Percentiles rank a stretch among this genome's conserved stretches.
Evolutionary conservation across 2,797 vertebrate genomes (phyloP).

Genomic region (Pipistrellus pygmaeus): DNA sequence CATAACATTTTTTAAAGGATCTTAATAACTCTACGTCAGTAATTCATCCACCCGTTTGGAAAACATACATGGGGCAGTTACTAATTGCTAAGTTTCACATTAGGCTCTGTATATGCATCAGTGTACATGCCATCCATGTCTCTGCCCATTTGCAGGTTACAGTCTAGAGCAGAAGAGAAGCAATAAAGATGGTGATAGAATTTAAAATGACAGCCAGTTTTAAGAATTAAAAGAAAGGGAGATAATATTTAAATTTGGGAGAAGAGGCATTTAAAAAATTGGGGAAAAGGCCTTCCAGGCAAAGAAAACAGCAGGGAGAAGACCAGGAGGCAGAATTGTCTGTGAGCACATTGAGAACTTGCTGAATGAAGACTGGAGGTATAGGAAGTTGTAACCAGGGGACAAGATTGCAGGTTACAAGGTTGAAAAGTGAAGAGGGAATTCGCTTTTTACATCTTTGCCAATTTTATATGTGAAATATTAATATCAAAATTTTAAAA

Average conservation of each 20-base stretch:
- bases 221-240: neutral
- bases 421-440: neutral
- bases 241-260: neutral
- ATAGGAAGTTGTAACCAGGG: neutral
- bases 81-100: neutral
- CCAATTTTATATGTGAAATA: neutral
- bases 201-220: neutral
- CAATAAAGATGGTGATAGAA: neutral
- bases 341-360: neutral
- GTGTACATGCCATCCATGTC: rapidly evolving
- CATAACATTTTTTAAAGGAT: neutral
- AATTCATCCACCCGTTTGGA: neutral
- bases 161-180: neutral
- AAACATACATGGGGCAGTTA: neutral
- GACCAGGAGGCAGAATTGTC: neutral
- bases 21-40: neutral
- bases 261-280: neutral
- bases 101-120: neutral
- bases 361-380: neutral
- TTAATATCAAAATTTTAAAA: neutral
- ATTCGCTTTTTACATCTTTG: neutral
- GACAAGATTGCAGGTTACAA: neutral
- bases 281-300: neutral
- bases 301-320: neutral
- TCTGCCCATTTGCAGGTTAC: neutral